Conservation (phyloP, 2,113 vertebrate species). For the Hystrix cristata region DNA sequence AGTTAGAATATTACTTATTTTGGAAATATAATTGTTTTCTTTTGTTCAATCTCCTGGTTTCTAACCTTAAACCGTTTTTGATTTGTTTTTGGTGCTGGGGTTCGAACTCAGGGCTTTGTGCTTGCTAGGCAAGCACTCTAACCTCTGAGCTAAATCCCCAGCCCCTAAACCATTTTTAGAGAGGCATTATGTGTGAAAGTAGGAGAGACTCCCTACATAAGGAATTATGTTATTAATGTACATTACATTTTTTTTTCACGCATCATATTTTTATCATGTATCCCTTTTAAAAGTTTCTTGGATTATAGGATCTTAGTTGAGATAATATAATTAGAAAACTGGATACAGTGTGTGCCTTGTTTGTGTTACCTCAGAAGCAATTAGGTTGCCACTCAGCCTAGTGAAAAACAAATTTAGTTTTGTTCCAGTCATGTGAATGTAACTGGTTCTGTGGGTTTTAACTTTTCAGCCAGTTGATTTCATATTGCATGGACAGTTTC, state of each 20-base stretch:
- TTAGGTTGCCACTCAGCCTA: neutral
- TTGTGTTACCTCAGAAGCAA: slow-evolving; percentile 20
- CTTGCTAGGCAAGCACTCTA: too few relatives aligned
- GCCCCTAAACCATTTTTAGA: slow-evolving; percentile 24
- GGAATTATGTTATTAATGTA: neutral
- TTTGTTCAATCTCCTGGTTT: slow-evolving; percentile 7
- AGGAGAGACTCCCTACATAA: neutral
- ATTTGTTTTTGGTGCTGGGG: too few relatives aligned
- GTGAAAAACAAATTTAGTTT: slow-evolving; percentile 56
- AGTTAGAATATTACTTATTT: slow-evolving; percentile 21
- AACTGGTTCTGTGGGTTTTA: slow-evolving; percentile 41
- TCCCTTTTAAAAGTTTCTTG: slow-evolving; percentile 55
- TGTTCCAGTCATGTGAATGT: slow-evolving; percentile 28
- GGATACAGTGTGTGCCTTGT: slow-evolving; percentile 47
- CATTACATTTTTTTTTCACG: slow-evolving; percentile 20
- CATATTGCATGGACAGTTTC: neutral
- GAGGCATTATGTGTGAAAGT: neutral
- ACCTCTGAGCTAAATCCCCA: neutral
- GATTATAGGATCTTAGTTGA: slow-evolving; percentile 60
- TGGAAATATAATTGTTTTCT: slow-evolving; percentile 16
- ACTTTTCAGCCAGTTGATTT: neutral
- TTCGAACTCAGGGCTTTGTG: too few relatives aligned
- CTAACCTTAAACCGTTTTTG: neutral
- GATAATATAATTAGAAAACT: slow-evolving; percentile 62
- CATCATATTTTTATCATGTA: slow-evolving; percentile 29